phyloP scores from a whole-genome alignment of 2,888 invertebrate genomes.

The Diogma glabrata region DNA sequence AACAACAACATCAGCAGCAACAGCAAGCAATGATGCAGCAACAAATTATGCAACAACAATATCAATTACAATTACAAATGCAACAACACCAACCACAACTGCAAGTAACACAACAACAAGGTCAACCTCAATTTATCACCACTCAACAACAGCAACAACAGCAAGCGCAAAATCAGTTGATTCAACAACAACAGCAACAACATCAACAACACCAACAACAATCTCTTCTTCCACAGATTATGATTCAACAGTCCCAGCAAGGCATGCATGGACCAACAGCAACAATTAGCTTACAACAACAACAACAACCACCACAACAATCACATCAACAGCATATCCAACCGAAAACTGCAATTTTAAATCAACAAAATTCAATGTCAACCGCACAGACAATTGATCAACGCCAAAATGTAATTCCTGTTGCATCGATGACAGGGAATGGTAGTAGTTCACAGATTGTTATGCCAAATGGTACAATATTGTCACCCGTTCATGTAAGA shows the following conservation, averaged over 20 bases:
- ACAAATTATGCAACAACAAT: constrained; percentile 13
- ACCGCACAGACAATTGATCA: constrained; percentile 1
- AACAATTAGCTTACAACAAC: constrained; percentile 27
- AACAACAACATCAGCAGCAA: constrained; percentile 38
- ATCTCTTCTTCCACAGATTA: constrained; percentile 26
- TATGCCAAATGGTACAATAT: constrained; percentile 4
- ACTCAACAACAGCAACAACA: constrained; percentile 41
- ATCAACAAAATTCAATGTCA: not conserved
- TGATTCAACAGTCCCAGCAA: constrained; percentile 23
- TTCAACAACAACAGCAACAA: constrained; percentile 33
- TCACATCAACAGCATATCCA: constrained; percentile 32
- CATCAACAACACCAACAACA: constrained; percentile 25
- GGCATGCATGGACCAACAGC: constrained; percentile 2
- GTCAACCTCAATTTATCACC: constrained; percentile 37
- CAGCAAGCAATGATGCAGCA: constrained; percentile 20
- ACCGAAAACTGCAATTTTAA: not conserved
- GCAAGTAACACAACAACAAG: constrained; percentile 23
- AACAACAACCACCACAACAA: constrained; percentile 43
- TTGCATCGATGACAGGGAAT: not conserved
- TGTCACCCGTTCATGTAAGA: constrained; percentile 6
- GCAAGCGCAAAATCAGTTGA: constrained; percentile 39
- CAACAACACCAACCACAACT: constrained; percentile 25
- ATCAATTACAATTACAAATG: constrained; percentile 24
- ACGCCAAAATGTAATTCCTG: constrained; percentile 5
- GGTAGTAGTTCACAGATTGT: not conserved